These are phyloP conservation scores for Nibea albiflora DNA, from an alignment of 2,113 vertebrate genomes.

Conservation along the genomic window DNA sequence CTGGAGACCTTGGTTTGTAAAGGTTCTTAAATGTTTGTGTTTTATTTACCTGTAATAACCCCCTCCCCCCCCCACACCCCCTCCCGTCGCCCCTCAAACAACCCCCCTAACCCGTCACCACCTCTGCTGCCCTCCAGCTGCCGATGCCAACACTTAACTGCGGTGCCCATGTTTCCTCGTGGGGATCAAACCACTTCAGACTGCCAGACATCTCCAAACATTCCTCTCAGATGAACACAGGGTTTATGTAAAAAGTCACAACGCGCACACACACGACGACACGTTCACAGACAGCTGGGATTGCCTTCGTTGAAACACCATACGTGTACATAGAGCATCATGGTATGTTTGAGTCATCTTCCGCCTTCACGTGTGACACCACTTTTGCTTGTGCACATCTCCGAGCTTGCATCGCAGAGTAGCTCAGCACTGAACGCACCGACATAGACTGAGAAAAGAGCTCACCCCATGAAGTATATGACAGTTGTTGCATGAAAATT, in stretches of 20 bases:
- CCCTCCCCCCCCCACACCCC: too few relatives aligned
- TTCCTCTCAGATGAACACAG: conserved; percentile 80
- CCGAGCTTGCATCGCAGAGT: conserved; percentile 54
- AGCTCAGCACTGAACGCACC: conserved; percentile 48
- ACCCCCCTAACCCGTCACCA: conserved; percentile 8
- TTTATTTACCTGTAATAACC: conserved; percentile 55
- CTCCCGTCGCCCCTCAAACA: conserved; percentile 22
- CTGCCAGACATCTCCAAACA: conserved; percentile 81
- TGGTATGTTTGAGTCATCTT: conserved; percentile 58
- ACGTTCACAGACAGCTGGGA: conserved; percentile 54
- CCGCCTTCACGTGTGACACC: conserved; percentile 49
- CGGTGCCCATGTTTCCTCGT: conserved; percentile 38
- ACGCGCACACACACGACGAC: conserved; percentile 24
- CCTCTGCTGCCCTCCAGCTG: conserved; percentile 53
- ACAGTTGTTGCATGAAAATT: conserved; percentile 86
- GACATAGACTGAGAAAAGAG: conserved; percentile 52
- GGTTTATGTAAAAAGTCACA: conserved; percentile 66
- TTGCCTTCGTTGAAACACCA: conserved; percentile 44
- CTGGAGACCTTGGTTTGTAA: conserved; percentile 48
- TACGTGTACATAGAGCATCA: conserved; percentile 59
- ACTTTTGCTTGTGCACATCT: conserved; percentile 68
- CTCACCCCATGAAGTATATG: conserved; percentile 63
- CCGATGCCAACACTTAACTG: conserved; percentile 52
- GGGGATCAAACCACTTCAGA: conserved; percentile 65
- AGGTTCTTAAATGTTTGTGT: conserved; percentile 55